Percentiles rank a stretch among this genome's conserved stretches.
Conservation (phyloP, 64 coral and sea anemone genomes). For the Stichodactyla mertensii region DNA sequence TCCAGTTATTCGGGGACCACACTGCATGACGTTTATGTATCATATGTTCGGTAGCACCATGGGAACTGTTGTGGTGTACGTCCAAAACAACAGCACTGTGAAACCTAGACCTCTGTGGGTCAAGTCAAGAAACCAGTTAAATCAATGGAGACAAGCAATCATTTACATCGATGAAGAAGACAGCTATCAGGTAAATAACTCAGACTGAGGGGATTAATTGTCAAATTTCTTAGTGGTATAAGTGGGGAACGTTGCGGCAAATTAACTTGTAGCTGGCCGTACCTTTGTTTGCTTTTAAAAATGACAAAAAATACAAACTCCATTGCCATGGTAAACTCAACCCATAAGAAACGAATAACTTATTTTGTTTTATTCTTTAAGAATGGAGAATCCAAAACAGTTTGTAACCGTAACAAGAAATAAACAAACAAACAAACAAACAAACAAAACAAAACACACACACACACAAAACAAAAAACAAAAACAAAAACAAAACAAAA, state of each 20-base stretch:
- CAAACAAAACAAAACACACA: no score
- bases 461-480: no score
- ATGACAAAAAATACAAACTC: no score
- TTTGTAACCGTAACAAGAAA: no score
- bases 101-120: slow-evolving; percentile 26
- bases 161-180: slow-evolving; percentile 16
- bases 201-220: background rate
- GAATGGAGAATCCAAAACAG: no score
- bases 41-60: slow-evolving; percentile 44
- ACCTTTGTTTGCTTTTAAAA: no score
- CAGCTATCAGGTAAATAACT: slow-evolving; percentile 26
- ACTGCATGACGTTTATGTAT: slow-evolving; percentile 40
- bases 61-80: slow-evolving; percentile 43
- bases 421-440: background rate
- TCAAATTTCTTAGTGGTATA: background rate
- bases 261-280: no score
- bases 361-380: no score
- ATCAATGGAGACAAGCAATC: slow-evolving; percentile 29
- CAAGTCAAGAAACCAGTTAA: slow-evolving; percentile 34
- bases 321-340: no score
- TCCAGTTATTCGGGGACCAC: slow-evolving; percentile 27
- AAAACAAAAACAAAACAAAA: no score
- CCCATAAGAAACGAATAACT: no score
- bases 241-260: no score
- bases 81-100: background rate